These are phyloP conservation scores for Emydura subglobosa DNA, from an alignment of 2,113 vertebrate species.

Conservation along the genomic window DNA sequence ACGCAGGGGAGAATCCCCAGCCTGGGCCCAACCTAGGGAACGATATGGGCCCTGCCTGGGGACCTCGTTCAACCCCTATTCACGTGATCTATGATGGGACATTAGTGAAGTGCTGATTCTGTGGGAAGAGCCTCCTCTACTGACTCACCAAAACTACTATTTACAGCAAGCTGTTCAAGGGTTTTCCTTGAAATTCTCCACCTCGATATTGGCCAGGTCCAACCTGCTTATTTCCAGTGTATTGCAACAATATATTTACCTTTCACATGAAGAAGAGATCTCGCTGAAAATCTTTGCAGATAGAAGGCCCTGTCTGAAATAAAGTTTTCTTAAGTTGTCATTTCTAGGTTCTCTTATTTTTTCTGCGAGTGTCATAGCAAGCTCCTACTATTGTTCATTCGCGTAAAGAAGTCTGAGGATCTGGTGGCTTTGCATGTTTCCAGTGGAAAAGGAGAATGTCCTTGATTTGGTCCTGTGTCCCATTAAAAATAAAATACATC, in stretches of 20 bases:
- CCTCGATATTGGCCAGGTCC: background rate
- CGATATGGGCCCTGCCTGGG: background rate
- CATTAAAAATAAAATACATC: background rate
- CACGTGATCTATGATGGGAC: background rate
- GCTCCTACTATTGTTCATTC: background rate
- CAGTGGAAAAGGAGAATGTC: background rate
- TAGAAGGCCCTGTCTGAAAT: background rate
- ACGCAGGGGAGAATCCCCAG: background rate
- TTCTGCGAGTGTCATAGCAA: background rate
- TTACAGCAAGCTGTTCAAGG: background rate
- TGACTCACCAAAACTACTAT: background rate
- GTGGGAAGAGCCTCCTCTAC: background rate
- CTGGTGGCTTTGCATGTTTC: background rate
- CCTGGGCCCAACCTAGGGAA: background rate
- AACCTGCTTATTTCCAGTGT: background rate
- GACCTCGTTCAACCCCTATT: background rate
- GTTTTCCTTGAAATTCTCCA: background rate
- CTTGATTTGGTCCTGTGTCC: background rate
- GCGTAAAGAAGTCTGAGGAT: background rate
- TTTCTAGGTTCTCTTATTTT: background rate
- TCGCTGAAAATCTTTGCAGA: background rate
- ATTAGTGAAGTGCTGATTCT: background rate
- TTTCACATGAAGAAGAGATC: background rate
- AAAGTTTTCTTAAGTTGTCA: background rate
- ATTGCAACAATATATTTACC: background rate